phyloP scores from a whole-genome alignment of 2,888 invertebrate genomes.

The Pediacus dermestoides region DNA sequence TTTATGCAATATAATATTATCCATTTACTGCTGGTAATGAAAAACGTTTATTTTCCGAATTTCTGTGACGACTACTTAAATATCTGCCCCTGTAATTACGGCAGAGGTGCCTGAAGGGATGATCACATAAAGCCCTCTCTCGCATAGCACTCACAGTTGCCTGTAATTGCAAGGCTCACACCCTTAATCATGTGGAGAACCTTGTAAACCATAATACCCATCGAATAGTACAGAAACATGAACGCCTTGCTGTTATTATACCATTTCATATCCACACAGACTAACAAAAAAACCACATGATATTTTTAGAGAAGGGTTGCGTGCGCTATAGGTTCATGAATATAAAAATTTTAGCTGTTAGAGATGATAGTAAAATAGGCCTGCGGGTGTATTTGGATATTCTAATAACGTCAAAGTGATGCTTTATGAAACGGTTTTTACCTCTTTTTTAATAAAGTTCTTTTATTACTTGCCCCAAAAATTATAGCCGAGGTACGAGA shows the following conservation, averaged over 20 bases:
- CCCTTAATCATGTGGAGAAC: constrained; percentile 23
- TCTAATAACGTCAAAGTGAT: constrained; percentile 15
- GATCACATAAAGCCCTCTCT: constrained; percentile 21
- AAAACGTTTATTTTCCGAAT: no score
- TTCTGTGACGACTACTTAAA: constrained; percentile 23
- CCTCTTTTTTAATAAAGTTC: no score
- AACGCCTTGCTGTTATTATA: no score
- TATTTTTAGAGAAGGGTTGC: constrained; percentile 18
- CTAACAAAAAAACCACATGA: neutral
- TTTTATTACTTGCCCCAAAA: no score
- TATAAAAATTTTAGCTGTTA: constrained; percentile 24
- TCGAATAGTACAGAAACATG: neutral
- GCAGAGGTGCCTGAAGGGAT: constrained; percentile 20
- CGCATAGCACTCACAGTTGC: constrained; percentile 17
- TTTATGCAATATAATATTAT: no score
- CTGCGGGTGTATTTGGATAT: constrained; percentile 8
- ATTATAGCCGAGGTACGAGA: no score
- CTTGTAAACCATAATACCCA: neutral
- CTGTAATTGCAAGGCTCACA: constrained; percentile 25
- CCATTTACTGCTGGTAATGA: no score
- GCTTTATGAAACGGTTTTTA: no score
- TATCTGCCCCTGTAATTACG: constrained; percentile 24
- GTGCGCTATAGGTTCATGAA: constrained; percentile 27
- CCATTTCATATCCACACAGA: neutral
- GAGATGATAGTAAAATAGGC: constrained; percentile 20